phyloP scores from a whole-genome alignment of 2,113 vertebrate genomes.

The Bungarus multicinctus region DNA sequence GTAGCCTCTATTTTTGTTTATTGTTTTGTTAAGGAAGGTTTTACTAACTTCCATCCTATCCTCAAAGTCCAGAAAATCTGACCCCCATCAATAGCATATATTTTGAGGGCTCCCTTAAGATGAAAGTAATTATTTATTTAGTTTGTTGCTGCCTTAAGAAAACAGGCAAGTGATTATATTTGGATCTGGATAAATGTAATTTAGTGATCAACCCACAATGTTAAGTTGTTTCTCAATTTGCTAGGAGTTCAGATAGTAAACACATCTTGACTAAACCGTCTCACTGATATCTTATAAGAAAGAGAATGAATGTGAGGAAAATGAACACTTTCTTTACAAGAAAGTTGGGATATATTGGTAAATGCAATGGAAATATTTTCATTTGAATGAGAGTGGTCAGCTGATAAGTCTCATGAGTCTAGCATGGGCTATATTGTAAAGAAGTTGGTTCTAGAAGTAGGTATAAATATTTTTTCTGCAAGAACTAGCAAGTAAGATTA shows the following conservation, averaged over 20 bases:
- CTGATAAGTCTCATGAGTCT: background rate
- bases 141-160: background rate
- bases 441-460: background rate
- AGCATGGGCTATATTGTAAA: background rate
- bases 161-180: background rate
- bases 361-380: background rate
- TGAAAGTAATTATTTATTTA: background rate
- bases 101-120: background rate
- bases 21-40: background rate
- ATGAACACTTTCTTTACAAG: background rate
- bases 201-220: background rate
- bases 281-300: background rate
- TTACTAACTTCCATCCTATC: background rate
- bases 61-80: background rate
- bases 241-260: background rate
- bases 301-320: background rate
- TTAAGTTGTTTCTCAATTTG: background rate
- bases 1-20: background rate
- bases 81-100: background rate
- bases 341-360: background rate
- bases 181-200: background rate
- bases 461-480: conserved; percentile 29
- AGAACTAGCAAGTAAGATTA: conserved; percentile 48
- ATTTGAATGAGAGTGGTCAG: background rate
- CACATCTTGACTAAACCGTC: background rate